Evolutionary conservation across 2,888 invertebrate species (phyloP).

Genomic region (Hirtodrosophila trivittata): DNA sequence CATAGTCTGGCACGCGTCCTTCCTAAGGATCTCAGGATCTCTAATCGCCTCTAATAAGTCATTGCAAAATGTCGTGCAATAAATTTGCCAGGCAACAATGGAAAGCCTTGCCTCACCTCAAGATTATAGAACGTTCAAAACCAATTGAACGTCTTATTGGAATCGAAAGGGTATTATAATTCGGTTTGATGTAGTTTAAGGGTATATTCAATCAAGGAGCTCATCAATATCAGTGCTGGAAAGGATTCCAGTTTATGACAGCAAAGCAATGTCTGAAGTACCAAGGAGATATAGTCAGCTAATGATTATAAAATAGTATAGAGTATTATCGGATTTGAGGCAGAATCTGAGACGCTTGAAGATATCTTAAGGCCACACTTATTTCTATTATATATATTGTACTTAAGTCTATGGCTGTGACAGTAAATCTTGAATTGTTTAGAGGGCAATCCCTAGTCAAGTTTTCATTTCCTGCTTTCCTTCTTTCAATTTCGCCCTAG

Average conservation of each 20-base stretch:
- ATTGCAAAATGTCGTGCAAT: slow-evolving; percentile 42
- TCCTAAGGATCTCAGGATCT: slow-evolving; percentile 32
- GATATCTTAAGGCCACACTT: neutral
- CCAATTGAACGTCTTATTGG: no score
- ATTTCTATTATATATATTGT: neutral
- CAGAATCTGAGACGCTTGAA: no score
- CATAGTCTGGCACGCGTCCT: slow-evolving; percentile 24
- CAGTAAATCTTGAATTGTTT: slow-evolving; percentile 41
- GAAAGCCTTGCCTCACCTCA: slow-evolving; percentile 22
- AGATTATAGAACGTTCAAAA: slow-evolving; percentile 43
- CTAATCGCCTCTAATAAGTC: slow-evolving; percentile 69
- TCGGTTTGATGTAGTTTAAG: no score
- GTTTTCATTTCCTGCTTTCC: neutral
- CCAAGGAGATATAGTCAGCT: no score
- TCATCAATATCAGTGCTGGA: no score
- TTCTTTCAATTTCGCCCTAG: slow-evolving; percentile 9
- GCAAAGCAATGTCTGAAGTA: no score
- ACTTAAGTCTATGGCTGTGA: slow-evolving; percentile 1
- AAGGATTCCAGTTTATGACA: no score
- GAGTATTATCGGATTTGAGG: neutral
- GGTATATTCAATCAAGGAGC: no score
- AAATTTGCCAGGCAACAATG: slow-evolving; percentile 14
- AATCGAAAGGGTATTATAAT: no score
- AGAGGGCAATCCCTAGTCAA: slow-evolving; percentile 21
- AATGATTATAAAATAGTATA: no score